Conservation (phyloP, 2,113 vertebrate genomes). For the Lipophrys pholis region DNA sequence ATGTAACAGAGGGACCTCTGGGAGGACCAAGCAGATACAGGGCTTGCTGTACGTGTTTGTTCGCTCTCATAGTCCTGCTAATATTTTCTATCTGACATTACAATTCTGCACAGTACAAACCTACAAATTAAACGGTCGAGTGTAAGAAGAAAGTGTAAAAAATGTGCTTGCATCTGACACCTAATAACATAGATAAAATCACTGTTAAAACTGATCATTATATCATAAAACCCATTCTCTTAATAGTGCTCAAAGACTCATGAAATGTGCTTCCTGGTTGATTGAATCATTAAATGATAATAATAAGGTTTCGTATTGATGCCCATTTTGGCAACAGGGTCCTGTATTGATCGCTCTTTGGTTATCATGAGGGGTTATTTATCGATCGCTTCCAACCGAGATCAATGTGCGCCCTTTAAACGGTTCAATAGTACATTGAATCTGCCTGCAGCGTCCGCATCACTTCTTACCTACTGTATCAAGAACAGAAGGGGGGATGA, state of each 20-base stretch:
- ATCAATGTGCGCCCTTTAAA: constrained; percentile 60
- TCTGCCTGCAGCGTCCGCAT: constrained; percentile 28
- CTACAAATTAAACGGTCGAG: neutral
- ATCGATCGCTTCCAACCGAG: constrained; percentile 50
- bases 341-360: constrained; percentile 67
- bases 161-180: neutral
- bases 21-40: constrained; percentile 57
- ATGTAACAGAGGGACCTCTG: constrained; percentile 48
- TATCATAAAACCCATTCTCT: constrained; percentile 6
- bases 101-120: constrained; percentile 46
- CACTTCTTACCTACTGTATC: constrained; percentile 51
- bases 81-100: constrained; percentile 43
- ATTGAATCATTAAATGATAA: constrained; percentile 66
- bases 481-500: constrained; percentile 7
- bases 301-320: constrained; percentile 62
- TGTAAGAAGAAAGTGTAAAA: neutral
- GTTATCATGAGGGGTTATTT: constrained; percentile 70
- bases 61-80: constrained; percentile 54
- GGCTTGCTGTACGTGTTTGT: constrained; percentile 45
- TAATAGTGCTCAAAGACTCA: neutral
- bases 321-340: constrained; percentile 49
- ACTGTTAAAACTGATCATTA: neutral
- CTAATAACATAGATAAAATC: neutral
- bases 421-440: constrained; percentile 50
- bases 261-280: constrained; percentile 21